These are phyloP conservation scores for Papilio gigon DNA, from an alignment of 2,888 invertebrate genomes.

Conservation along the genomic window DNA sequence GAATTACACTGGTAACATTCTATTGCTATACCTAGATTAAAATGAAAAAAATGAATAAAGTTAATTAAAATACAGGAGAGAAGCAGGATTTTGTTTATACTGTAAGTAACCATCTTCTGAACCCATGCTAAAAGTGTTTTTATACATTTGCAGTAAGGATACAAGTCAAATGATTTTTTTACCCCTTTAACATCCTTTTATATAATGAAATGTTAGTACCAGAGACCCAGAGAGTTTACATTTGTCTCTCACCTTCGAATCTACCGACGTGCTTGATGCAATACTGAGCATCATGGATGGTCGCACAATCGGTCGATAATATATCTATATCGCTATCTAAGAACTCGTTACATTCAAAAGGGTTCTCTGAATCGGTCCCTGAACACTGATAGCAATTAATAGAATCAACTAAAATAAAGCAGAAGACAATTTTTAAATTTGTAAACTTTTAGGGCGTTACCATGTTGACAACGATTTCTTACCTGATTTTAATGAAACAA, in stretches of 20 bases:
- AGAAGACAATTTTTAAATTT: slow-evolving; percentile 49
- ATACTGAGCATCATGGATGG: slow-evolving; percentile 91
- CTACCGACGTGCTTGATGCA: slow-evolving; percentile 97
- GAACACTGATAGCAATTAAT: slow-evolving; percentile 95
- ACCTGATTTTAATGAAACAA: slow-evolving; percentile 59
- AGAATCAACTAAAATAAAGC: slow-evolving; percentile 78
- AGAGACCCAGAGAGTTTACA: slow-evolving; percentile 25
- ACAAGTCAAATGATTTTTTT: neutral
- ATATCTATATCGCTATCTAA: slow-evolving; percentile 86
- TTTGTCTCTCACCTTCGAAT: slow-evolving; percentile 88
- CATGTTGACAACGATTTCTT: slow-evolving; percentile 45
- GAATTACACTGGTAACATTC: slow-evolving; percentile 92
- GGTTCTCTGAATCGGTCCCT: slow-evolving; percentile 88
- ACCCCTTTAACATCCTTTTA: neutral
- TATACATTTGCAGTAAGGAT: neutral
- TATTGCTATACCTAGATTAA: slow-evolving; percentile 73
- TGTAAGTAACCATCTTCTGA: neutral
- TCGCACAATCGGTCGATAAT: slow-evolving; percentile 86
- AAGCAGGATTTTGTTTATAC: neutral
- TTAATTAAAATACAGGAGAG: too few relatives aligned
- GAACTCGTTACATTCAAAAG: slow-evolving; percentile 93
- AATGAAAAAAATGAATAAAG: neutral
- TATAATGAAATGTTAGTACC: slow-evolving; percentile 25
- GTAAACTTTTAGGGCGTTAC: slow-evolving; percentile 54
- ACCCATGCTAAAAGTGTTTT: neutral